Percentiles rank a stretch among this genome's conserved stretches.
Evolutionary conservation across 2,888 invertebrate genomes (phyloP).

Genomic region (Eremobia ochroleuca): DNA sequence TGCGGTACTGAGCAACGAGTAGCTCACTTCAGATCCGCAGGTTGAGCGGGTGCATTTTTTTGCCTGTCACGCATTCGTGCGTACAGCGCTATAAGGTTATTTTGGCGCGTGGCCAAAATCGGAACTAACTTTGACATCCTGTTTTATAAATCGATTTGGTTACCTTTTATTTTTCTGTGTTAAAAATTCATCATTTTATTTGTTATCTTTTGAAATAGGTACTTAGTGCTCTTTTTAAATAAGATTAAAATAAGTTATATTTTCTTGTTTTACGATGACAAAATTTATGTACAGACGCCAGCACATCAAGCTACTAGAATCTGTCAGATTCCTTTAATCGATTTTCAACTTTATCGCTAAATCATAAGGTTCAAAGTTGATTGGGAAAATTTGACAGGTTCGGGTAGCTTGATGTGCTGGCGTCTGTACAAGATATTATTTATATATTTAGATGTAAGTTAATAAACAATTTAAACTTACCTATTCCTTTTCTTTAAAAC

Average conservation of each 20-base stretch:
- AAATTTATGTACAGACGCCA: constrained; percentile 14
- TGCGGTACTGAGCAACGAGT: neutral
- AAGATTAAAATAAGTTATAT: constrained; percentile 10
- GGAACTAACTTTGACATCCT: neutral
- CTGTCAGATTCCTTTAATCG: no score
- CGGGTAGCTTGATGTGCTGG: no score
- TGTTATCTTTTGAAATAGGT: neutral
- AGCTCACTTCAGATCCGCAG: neutral
- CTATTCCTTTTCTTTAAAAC: neutral
- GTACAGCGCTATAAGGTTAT: neutral
- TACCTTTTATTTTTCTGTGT: constrained; percentile 7
- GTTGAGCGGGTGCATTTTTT: neutral
- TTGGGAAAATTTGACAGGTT: no score
- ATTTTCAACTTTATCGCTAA: no score
- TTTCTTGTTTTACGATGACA: constrained; percentile 22
- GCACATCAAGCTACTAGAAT: no score
- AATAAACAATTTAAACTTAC: constrained; percentile 40
- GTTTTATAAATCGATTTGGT: neutral
- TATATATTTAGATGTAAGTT: constrained; percentile 37
- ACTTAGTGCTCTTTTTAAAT: neutral
- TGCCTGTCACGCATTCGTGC: neutral
- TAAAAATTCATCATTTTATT: constrained; percentile 9
- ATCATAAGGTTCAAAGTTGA: no score
- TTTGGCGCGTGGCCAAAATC: neutral
- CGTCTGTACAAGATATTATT: constrained; percentile 44